A percentile compares a stretch with the other conserved stretches of the same genome.
Conservation (phyloP, 2,797 vertebrate species). For the Heliangelus exortis region DNA sequence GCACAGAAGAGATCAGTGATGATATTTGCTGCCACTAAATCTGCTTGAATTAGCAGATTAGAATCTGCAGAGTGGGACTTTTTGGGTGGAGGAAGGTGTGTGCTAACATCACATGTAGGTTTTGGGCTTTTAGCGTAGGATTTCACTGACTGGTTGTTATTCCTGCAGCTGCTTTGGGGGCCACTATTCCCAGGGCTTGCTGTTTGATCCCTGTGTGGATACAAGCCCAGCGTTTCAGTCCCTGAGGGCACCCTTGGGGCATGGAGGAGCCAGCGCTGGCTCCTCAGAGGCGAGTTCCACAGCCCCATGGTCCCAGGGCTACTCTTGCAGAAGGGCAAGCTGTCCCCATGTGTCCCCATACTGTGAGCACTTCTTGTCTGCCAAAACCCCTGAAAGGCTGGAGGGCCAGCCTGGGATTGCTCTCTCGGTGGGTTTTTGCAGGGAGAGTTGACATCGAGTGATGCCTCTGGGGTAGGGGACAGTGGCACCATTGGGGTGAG, state of each 20-base stretch:
- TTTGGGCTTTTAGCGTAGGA: neutral
- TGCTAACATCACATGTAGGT: rapidly evolving
- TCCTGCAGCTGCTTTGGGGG: neutral
- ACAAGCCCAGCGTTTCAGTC: neutral
- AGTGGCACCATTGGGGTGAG: neutral
- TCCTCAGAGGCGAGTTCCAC: too few species aligned
- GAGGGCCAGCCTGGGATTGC: neutral
- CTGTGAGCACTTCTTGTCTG: too few species aligned
- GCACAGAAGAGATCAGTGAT: neutral
- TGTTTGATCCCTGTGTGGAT: neutral
- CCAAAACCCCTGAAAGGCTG: neutral
- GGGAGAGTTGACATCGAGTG: rapidly evolving
- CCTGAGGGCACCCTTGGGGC: too few species aligned
- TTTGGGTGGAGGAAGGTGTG: neutral
- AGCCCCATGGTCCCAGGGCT: too few species aligned
- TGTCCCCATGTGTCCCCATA: too few species aligned
- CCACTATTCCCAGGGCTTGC: neutral
- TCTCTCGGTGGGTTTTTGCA: neutral
- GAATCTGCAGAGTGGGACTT: neutral
- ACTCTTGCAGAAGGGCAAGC: too few species aligned
- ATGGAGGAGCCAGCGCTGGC: too few species aligned
- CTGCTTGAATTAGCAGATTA: too few species aligned
- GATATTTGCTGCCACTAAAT: neutral
- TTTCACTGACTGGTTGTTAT: neutral
- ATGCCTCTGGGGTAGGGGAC: neutral